phyloP scores from a whole-genome alignment of 1,140 invertebrate species.

The Pentalonia nigronervosa region DNA sequence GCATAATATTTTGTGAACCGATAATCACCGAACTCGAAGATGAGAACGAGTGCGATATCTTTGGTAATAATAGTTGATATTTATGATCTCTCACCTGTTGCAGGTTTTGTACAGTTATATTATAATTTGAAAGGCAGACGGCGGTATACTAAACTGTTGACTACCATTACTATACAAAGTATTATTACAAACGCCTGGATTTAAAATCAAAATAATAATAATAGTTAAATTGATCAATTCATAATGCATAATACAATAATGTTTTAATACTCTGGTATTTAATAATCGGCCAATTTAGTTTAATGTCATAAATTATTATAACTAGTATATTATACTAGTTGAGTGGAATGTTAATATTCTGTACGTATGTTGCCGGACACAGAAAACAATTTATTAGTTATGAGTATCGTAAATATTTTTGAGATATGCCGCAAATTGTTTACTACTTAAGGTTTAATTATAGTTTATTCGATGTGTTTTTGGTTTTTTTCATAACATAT shows the following conservation, averaged over 20 bases:
- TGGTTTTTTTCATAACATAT: no score
- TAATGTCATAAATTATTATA: no score
- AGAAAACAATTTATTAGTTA: neutral
- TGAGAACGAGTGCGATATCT: neutral
- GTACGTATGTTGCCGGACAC: neutral
- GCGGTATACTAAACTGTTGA: no score
- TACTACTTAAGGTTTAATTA: neutral
- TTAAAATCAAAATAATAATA: no score
- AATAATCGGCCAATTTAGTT: no score
- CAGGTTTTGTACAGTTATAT: neutral
- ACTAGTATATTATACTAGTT: no score
- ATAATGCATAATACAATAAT: no score
- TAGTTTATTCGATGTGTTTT: no score
- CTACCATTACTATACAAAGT: neutral
- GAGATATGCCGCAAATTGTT: neutral
- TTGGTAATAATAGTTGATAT: neutral
- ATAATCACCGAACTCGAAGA: neutral
- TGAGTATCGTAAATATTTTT: neutral
- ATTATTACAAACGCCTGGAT: no score
- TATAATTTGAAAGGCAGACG: neutral
- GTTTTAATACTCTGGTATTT: no score
- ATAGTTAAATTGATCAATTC: no score
- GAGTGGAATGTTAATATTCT: no score
- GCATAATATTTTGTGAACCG: neutral
- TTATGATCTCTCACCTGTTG: neutral